These are phyloP conservation scores for human (Homo sapiens) DNA, from an alignment of 2,113 vertebrate species.

Conservation along the genomic window GRCh38 chr21:17396001-17396500, in stretches of 20 bases:
- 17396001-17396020: too few species aligned
- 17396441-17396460: not conserved
- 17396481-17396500: not conserved
- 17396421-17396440: not conserved
- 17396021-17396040: too few species aligned
- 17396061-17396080: not conserved
- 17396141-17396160: not conserved
- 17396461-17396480: not conserved
- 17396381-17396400: not conserved
- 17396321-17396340: not conserved
- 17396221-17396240: not conserved
- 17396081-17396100: not conserved
- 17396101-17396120: not conserved
- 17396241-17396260: not conserved
- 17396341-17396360: not conserved
- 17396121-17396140: not conserved
- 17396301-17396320: not conserved
- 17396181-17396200: not conserved
- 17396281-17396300: not conserved
- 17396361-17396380: not conserved
- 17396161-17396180: not conserved
- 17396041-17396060: not conserved
- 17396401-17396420: not conserved
- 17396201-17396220: not conserved
- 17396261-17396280: not conserved